phyloP scores from a whole-genome alignment of 2,113 vertebrate species.

The Ceyx melanurus region DNA sequence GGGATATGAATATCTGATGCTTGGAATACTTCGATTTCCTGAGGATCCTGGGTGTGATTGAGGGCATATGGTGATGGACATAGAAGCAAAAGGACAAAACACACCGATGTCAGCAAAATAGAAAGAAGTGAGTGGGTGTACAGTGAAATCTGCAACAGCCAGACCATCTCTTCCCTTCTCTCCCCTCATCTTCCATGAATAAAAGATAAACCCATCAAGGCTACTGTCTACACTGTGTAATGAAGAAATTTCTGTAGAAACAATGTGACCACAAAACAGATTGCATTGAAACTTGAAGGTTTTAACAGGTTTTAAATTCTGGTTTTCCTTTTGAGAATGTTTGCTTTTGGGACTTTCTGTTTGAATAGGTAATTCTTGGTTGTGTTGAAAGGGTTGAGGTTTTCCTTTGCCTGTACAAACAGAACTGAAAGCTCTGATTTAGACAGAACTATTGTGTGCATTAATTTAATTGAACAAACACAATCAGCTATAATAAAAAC shows the following conservation, averaged over 20 bases:
- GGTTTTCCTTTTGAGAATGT: background rate
- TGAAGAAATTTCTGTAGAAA: conserved; percentile 10
- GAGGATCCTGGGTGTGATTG: background rate
- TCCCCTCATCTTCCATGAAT: background rate
- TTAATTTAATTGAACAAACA: conserved; percentile 51
- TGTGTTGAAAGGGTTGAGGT: background rate
- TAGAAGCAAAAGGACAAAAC: conserved; percentile 25
- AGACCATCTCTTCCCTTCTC: background rate
- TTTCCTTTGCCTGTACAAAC: conserved; percentile 29
- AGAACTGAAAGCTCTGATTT: conserved; percentile 34
- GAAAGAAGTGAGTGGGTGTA: background rate
- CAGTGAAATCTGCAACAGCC: background rate
- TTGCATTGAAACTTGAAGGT: background rate
- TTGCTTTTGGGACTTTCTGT: conserved; percentile 15
- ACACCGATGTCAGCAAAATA: conserved; percentile 10
- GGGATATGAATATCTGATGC: background rate
- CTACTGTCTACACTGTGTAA: background rate
- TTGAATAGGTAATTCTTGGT: background rate
- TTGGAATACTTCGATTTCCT: background rate
- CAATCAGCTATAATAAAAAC: conserved; percentile 4
- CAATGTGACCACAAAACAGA: background rate
- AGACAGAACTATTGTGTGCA: background rate
- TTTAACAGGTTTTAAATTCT: conserved; percentile 13
- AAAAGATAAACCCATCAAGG: conserved; percentile 36
- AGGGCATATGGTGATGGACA: conserved; percentile 1